Conservation (phyloP, 2,888 invertebrate genomes). For the Leptinotarsa juncta region DNA sequence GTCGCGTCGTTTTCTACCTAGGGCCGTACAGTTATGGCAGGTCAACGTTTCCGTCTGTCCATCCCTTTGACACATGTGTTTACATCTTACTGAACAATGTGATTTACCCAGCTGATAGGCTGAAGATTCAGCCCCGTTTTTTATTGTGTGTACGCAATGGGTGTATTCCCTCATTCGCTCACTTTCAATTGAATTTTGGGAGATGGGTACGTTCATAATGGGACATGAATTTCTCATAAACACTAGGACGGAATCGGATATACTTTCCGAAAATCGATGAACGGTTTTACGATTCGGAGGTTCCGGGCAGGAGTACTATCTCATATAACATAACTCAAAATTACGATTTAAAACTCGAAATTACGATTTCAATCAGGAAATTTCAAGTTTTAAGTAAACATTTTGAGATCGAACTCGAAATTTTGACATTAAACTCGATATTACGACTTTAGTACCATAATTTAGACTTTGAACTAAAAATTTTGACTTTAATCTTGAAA, state of each 20-base stretch:
- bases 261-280: not conserved
- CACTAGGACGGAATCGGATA: not conserved
- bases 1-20: conserved; percentile 49
- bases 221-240: conserved; percentile 15
- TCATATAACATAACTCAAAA: too few species aligned
- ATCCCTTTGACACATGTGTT: conserved; percentile 46
- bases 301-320: not conserved
- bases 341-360: too few species aligned
- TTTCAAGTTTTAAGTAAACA: too few species aligned
- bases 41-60: conserved; percentile 52
- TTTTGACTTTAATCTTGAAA: too few species aligned
- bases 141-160: conserved; percentile 21
- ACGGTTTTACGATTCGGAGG: not conserved
- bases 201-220: conserved; percentile 23
- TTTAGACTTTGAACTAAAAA: too few species aligned
- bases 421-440: too few species aligned
- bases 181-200: conserved; percentile 22
- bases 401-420: too few species aligned
- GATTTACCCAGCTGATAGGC: conserved; percentile 52
- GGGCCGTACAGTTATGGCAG: conserved; percentile 45
- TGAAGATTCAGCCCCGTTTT: conserved; percentile 31
- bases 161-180: conserved; percentile 16
- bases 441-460: too few species aligned
- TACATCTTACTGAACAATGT: conserved; percentile 50
- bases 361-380: too few species aligned